These are phyloP conservation scores for Tenthredo distinguenda DNA, from an alignment of 2,888 invertebrate species.

Conservation along the genomic window DNA sequence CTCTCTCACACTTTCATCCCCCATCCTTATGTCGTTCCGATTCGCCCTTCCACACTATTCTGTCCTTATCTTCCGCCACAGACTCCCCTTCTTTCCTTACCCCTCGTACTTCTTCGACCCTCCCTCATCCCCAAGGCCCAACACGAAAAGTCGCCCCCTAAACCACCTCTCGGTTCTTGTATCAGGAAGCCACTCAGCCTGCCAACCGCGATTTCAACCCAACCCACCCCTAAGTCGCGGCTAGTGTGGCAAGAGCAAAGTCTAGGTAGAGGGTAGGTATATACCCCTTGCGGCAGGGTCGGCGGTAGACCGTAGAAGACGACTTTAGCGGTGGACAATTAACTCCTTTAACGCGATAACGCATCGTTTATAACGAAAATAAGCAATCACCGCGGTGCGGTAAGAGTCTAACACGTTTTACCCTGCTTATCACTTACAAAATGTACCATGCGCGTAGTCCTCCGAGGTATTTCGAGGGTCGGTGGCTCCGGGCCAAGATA, in stretches of 20 bases:
- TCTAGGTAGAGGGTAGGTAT: slow-evolving; percentile 9
- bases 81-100: slow-evolving; percentile 63
- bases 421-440: slow-evolving; percentile 5
- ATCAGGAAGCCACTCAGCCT: slow-evolving; percentile 69
- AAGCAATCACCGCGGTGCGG: neutral
- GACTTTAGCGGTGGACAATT: slow-evolving; percentile 46
- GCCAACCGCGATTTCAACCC: slow-evolving; percentile 55
- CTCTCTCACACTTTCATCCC: slow-evolving; percentile 46
- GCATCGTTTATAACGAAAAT: neutral
- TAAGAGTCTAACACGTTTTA: neutral
- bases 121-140: slow-evolving; percentile 61
- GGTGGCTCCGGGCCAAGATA: neutral
- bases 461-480: neutral
- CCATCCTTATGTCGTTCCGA: slow-evolving; percentile 46
- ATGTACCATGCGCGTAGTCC: neutral
- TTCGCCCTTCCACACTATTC: slow-evolving; percentile 54
- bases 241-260: slow-evolving; percentile 54
- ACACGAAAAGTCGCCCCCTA: slow-evolving; percentile 63
- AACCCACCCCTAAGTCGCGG: slow-evolving; percentile 58
- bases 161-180: slow-evolving; percentile 63
- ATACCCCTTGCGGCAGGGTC: slow-evolving; percentile 27
- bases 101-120: slow-evolving; percentile 61
- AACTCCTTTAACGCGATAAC: slow-evolving; percentile 35
- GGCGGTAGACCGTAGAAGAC: slow-evolving; percentile 48
- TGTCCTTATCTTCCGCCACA: slow-evolving; percentile 75